A percentile compares a stretch with the other conserved stretches of the same genome.
phyloP scores from a whole-genome alignment of 2,888 invertebrate species.

The Diplolepis rosae region DNA sequence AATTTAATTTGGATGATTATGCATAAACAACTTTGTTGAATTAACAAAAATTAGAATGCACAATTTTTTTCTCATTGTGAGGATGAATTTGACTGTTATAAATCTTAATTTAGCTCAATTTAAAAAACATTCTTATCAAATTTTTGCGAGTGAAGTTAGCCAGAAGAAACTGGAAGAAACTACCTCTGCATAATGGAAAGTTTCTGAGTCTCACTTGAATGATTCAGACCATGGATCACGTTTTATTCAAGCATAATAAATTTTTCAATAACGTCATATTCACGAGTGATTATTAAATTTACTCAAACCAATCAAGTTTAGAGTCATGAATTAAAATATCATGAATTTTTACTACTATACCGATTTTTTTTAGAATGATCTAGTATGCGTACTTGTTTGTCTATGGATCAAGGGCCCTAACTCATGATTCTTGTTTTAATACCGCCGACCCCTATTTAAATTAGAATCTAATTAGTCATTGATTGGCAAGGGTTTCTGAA shows the following conservation, averaged over 20 bases:
- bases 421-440: conserved; percentile 1
- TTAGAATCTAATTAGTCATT: conserved; percentile 18
- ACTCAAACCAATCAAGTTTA: background rate
- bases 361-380: background rate
- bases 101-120: background rate
- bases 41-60: too few relatives aligned
- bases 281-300: too few relatives aligned
- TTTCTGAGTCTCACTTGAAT: background rate
- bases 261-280: too few relatives aligned
- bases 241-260: background rate
- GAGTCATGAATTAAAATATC: conserved; percentile 10
- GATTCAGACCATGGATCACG: background rate
- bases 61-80: too few relatives aligned
- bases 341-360: too few relatives aligned
- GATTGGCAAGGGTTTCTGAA: conserved; percentile 6
- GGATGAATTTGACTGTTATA: too few relatives aligned
- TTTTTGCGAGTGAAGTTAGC: background rate
- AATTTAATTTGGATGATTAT: too few relatives aligned
- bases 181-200: background rate
- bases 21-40: too few relatives aligned
- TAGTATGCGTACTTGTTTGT: background rate
- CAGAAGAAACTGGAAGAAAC: conserved; percentile 2
- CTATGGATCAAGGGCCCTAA: background rate
- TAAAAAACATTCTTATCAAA: background rate
- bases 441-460: conserved; percentile 1